Evolutionary conservation across 2,113 vertebrate species (phyloP), one percentile per base, ranked within the genome.

Genomic region (Gyps fulvus): DNA sequence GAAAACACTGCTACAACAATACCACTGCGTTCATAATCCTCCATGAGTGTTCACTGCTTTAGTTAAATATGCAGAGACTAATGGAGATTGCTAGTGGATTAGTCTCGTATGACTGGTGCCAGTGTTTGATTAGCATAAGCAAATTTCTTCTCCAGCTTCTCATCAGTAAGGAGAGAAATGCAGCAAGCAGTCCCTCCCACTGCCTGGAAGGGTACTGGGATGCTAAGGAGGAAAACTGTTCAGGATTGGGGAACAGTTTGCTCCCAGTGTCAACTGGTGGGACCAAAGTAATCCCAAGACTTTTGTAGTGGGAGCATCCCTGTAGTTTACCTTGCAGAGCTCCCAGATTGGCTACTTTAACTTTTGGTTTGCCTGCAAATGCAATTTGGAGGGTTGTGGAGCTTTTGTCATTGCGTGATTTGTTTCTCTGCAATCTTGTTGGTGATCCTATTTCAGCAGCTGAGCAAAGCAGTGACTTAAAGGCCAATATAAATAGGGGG

Each of bases 41-140:
- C 84, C 11, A 6, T 10, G 93, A 96, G 93, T 50, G 81, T 86
- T 95, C 71, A 0, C 62, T 77, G 87, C 96, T 94, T 66, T 90
- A 71, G 94, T 95, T 97, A 97, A 96, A 96, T 95, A 95, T 94
- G 95, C 96, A 95, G 93, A 93, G 93, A 67, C 87, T 78, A 95
- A 93, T 91, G 82, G 95, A 96, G 95, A 86, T 97, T 91, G 96
- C 87, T 58, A 10, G 78, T 91, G 97, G 94, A 97, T 97, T 97
- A 97, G 93, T 95, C 95, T 95, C 4, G 0, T 91, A 57, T 87
- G 78, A 57, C 70, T 85, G 87, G 63, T 95, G 95, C 91, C 76
- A 93, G 82, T 66, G 93, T 55, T 77, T 94, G 96, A 96, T 97
- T 94, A 97, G 90, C 95, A 97, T 97, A 96, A 97, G 85, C 91